Evolutionary conservation across 2,113 vertebrate species (phyloP), one percentile per base, ranked within the genome.

Genomic region (Pogonocichla stellata): DNA sequence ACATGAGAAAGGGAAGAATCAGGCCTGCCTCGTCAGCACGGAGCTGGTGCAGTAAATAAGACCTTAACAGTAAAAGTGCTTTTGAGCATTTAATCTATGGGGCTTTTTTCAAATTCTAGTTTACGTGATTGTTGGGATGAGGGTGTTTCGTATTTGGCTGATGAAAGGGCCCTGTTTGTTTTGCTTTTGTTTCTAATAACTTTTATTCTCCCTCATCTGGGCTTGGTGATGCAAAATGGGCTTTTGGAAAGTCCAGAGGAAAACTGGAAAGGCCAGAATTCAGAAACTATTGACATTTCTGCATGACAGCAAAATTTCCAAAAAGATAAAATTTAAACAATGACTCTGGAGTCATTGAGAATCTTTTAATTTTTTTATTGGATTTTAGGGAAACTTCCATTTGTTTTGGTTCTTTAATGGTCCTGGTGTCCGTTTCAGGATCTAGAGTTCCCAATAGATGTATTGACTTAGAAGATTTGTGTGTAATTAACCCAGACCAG

Each of bases 1-100:
- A 88, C 95, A 94, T 96, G 80, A 95, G 92, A 95, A 95, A 95
- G 56, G 92, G 92, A 88, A 96, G 95, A 92, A 82, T 77, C 43
- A 15, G 91, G 33, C 84, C 78, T 86, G 82, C 85, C 40, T 60
- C 2, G 19, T 92, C 95, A 92, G 94, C 88, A 62, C 1, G 0
- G 79, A 82, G 90, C 84, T 65, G 58, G 33, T 42, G 82, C 72
- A 51, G 70, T 95, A 86, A 92, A 95, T 92, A 86, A 88, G 86
- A 77, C 71, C 85, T 90, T 94, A 82, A 80, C 82, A 74, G 60
- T 74, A 84, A 70, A 95, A 88, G 56, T 3, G 36, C 90, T 80
- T 90, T 95, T 5, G 11, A 94, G 72, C 82, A 62, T 88, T 80
- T 64, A 86, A 80, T 90, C 67, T 78, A 19, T 9, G 1, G 42